Percentiles rank a stretch among this genome's conserved stretches.
These are phyloP conservation scores for Thyatira batis DNA, from an alignment of 2,888 invertebrate species.

Conservation along the genomic window DNA sequence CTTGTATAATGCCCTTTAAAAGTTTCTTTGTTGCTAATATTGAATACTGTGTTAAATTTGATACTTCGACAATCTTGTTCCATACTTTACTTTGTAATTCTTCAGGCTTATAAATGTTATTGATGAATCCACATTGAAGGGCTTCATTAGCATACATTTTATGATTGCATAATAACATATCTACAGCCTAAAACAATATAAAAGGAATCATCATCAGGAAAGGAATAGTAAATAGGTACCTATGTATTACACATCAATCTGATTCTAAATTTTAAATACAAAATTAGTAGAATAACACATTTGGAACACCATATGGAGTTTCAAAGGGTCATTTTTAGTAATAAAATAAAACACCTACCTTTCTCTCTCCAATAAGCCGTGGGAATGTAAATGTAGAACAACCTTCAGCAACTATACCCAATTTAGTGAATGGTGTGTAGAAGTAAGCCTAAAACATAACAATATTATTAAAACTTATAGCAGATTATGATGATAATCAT, in stretches of 20 bases:
- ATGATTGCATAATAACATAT: conserved; percentile 86
- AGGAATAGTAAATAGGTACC: too few species aligned
- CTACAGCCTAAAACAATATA: conserved; percentile 71
- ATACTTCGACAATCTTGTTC: conserved; percentile 79
- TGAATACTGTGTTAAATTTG: conserved; percentile 80
- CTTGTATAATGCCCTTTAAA: conserved; percentile 82
- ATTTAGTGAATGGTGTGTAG: conserved; percentile 91
- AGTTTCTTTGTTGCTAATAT: conserved; percentile 87
- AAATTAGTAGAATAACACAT: too few species aligned
- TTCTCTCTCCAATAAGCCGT: conserved; percentile 90
- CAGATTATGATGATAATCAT: conserved; percentile 2
- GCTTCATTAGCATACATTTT: conserved; percentile 92
- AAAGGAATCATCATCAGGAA: too few species aligned
- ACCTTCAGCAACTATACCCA: conserved; percentile 95
- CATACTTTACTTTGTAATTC: conserved; percentile 83
- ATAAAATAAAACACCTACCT: conserved; percentile 71
- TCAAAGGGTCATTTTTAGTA: too few species aligned
- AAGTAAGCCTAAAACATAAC: conserved; percentile 88
- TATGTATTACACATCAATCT: too few species aligned
- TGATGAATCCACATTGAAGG: conserved; percentile 88
- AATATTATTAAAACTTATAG: too few species aligned
- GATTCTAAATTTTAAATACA: too few species aligned
- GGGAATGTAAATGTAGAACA: conserved; percentile 95
- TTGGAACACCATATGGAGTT: too few species aligned
- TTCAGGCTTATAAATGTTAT: conserved; percentile 87